A percentile compares a stretch with the other conserved stretches of the same genome.
These are phyloP conservation scores for Pinctada fucata DNA, from an alignment of 2,888 invertebrate species.

Conservation along the genomic window DNA sequence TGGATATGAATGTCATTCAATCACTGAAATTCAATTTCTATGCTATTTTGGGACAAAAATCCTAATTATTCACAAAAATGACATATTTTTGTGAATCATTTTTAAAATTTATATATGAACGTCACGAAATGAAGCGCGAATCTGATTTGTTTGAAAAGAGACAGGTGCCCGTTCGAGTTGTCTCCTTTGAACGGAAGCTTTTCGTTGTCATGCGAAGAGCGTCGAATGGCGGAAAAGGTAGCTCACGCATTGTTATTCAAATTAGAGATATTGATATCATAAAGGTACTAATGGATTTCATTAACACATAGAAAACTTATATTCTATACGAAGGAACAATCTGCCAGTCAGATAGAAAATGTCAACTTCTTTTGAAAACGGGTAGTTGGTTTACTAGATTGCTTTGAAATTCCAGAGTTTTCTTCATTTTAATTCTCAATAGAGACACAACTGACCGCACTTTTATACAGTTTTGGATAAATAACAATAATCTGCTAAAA, in stretches of 20 bases:
- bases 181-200: slow-evolving; percentile 16
- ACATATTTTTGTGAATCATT: no score
- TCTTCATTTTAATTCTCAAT: no score
- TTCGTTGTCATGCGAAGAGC: slow-evolving; percentile 30
- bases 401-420: neutral
- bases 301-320: no score
- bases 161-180: slow-evolving; percentile 3
- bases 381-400: slow-evolving; percentile 2
- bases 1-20: no score
- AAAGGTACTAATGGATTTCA: neutral
- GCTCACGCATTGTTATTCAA: slow-evolving; percentile 10
- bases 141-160: neutral
- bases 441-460: neutral
- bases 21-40: no score
- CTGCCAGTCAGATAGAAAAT: neutral
- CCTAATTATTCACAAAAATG: no score
- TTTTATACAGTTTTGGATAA: neutral
- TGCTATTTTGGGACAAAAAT: no score
- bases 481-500: neutral
- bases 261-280: slow-evolving; percentile 10
- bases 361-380: slow-evolving; percentile 9
- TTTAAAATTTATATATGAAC: no score
- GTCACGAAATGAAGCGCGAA: no score
- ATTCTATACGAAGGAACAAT: neutral
- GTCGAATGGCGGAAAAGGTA: slow-evolving; percentile 25